These are phyloP conservation scores for Gambusia affinis DNA, from an alignment of 2,113 vertebrate genomes.

Conservation along the genomic window DNA sequence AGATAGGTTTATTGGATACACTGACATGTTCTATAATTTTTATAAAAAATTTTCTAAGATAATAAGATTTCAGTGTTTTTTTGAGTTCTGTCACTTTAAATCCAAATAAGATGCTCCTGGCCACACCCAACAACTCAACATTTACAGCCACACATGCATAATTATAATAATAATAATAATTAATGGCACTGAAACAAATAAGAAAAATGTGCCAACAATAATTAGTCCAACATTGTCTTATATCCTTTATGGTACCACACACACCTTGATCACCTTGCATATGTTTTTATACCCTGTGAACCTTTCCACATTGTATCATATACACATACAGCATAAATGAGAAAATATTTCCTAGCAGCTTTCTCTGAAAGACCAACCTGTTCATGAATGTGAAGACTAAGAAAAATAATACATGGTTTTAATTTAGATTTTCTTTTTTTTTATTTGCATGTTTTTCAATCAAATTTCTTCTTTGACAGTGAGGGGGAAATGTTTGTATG, in stretches of 20 bases:
- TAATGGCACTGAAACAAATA: slow-evolving; percentile 4
- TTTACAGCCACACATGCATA: no score
- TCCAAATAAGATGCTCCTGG: no score
- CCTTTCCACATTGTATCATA: not conserved
- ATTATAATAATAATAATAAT: not conserved
- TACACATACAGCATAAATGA: not conserved
- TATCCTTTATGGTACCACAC: not conserved
- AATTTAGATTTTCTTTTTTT: not conserved
- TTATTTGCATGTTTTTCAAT: not conserved
- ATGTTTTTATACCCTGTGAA: not conserved
- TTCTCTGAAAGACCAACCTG: not conserved
- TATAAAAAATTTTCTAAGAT: no score
- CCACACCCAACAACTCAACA: no score
- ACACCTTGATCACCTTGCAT: not conserved
- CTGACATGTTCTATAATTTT: no score
- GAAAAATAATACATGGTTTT: not conserved
- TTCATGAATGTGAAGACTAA: not conserved
- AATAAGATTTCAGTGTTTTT: no score
- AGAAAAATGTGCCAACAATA: not conserved
- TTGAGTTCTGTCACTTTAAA: no score
- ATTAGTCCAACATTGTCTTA: not conserved
- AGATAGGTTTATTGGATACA: no score
- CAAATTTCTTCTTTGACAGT: no score
- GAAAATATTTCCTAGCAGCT: not conserved
- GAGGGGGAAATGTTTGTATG: no score